A percentile compares a stretch with the other conserved stretches of the same genome.
Conservation (phyloP, 2,888 invertebrate genomes). For the Pseudococcus jackbeardsleyi region DNA sequence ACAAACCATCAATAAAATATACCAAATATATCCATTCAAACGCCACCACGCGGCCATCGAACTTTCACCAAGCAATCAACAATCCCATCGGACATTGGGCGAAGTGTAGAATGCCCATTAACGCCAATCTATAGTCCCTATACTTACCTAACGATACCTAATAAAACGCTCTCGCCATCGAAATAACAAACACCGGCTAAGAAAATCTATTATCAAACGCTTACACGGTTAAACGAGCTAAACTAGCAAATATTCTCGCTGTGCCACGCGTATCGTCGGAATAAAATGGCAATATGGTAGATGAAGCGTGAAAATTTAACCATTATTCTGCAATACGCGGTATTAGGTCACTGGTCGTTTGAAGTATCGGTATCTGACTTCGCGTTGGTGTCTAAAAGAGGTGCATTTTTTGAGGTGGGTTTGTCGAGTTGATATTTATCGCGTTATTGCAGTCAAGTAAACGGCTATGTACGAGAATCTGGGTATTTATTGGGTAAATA, state of each 20-base stretch:
- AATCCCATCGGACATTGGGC: not conserved
- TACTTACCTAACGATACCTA: not conserved
- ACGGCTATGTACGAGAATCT: not conserved
- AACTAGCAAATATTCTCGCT: not conserved
- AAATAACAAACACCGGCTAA: not conserved
- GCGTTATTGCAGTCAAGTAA: not conserved
- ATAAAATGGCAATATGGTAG: not conserved
- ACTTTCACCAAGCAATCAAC: not conserved
- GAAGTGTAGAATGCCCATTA: not conserved
- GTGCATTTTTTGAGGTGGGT: not conserved
- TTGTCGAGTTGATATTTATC: conserved; percentile 38
- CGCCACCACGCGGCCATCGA: not conserved
- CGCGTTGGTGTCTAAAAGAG: not conserved
- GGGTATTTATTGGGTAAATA: not conserved
- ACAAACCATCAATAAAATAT: no score
- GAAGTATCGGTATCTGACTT: not conserved
- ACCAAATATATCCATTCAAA: not conserved
- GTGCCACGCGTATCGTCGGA: not conserved
- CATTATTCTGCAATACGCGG: not conserved
- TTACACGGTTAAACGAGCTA: conserved; percentile 10
- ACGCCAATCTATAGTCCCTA: not conserved
- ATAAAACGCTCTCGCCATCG: not conserved
- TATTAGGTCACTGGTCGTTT: conserved; percentile 14
- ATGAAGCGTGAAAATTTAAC: conserved; percentile 52
- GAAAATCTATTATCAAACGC: conserved; percentile 31